Conservation (phyloP, 2,888 invertebrate species). For the Philhelius pedissequus region DNA sequence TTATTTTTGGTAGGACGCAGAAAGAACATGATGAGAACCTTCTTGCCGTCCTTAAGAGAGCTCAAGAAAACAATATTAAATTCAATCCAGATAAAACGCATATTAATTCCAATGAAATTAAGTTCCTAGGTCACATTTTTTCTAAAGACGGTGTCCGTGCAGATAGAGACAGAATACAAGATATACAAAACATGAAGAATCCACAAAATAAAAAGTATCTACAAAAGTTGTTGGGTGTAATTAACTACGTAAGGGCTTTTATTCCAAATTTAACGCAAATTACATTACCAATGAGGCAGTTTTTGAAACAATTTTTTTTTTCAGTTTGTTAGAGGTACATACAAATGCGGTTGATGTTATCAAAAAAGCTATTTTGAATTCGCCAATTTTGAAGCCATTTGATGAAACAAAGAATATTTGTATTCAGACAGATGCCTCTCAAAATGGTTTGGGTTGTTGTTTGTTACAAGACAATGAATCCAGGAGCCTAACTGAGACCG, state of each 20-base stretch:
- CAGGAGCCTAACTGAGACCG: not conserved
- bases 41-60: conserved; percentile 1
- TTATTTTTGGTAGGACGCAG: conserved; percentile 21
- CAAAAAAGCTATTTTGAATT: not conserved
- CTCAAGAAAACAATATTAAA: conserved; percentile 33
- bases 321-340: conserved; percentile 33
- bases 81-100: conserved; percentile 71
- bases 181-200: conserved; percentile 29
- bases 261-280: conserved; percentile 51
- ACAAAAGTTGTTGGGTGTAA: conserved; percentile 38
- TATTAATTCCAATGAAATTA: conserved; percentile 51
- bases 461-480: not conserved
- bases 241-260: conserved; percentile 66
- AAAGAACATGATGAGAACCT: conserved; percentile 1
- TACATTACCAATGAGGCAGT: conserved; percentile 17
- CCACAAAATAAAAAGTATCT: conserved; percentile 29
- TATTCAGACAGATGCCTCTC: conserved; percentile 8
- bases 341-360: conserved; percentile 12
- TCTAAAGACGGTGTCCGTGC: conserved; percentile 51
- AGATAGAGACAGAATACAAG: conserved; percentile 46
- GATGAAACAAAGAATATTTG: conserved; percentile 6
- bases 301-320: conserved; percentile 35
- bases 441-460: conserved; percentile 4
- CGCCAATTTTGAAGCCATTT: conserved; percentile 9
- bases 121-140: conserved; percentile 71